Evolutionary conservation across 1,140 invertebrate species (phyloP), one percentile per base, ranked within the genome.

Genomic region (Mylabris phalerata): DNA sequence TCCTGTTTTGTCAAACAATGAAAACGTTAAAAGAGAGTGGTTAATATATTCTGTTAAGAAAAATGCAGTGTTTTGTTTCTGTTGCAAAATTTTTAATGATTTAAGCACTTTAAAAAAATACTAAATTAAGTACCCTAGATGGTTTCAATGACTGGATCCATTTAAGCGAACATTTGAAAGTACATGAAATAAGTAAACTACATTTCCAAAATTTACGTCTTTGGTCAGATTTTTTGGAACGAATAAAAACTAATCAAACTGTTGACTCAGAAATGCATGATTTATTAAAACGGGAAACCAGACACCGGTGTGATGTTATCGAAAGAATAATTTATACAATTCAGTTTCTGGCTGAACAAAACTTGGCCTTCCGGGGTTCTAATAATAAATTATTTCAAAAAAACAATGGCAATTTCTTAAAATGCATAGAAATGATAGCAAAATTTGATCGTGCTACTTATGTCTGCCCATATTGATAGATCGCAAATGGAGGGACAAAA

Each of bases 381-480:
- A 11, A 9, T 54, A 45, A 58, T 39, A 48, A 49, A 54, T 32
- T 59, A 38, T 59, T 25, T 48, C 38, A 58, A 9, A 32, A 19
- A n/a, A 50, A 44, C 44, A 59, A 62, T 49, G 57, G 47, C n/a
- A 59, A 55, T 49, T 70, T 70, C 67, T 60, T 70, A 47, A 60
- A 63, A 55, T 45, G 66, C 9, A 26, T 69, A 40, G 60, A 71
- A 62, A 38, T 62, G 24, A 27, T 71, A 3, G 62, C 57, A 38
- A 62, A 64, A 52, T 70, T 67, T 54, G 67, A 70, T 62, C 39
- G 48, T 41, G 44, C n/a, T n/a, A n/a, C n/a, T 68, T 41, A 60
- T 66, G 48, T 41, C 26, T 13, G 13, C 13, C 13, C 13, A 13
- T 13, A 13, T 13, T 13, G 1, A n/a, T n/a, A n/a, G n/a, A n/a